These are phyloP conservation scores for Ectropis grisescens DNA, from an alignment of 1,140 invertebrate species.

Conservation along the genomic window DNA sequence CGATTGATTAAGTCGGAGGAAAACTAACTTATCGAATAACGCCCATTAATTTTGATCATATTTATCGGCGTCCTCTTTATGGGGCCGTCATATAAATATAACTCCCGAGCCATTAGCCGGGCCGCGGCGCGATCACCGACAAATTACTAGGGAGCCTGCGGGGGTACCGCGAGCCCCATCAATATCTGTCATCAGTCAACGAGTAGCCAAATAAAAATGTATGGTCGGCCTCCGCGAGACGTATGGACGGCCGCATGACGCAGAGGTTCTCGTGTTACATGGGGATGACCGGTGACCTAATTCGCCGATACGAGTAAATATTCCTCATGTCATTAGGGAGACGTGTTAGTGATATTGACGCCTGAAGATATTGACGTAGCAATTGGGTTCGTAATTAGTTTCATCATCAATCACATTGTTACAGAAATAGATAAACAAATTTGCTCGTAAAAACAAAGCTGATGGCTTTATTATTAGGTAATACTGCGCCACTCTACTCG, in stretches of 20 bases:
- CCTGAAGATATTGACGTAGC: conserved; percentile 5
- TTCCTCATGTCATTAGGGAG: conserved; percentile 17
- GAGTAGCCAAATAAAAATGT: conserved; percentile 57
- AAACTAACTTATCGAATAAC: background rate
- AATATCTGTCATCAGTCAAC: conserved; percentile 52
- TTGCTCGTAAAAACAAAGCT: too few relatives aligned
- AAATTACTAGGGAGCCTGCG: conserved; percentile 30
- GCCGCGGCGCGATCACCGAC: conserved; percentile 22
- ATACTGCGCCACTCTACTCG: too few relatives aligned
- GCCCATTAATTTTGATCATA: conserved; percentile 26
- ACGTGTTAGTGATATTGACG: conserved; percentile 1
- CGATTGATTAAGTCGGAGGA: conserved; percentile 11
- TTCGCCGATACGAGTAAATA: conserved; percentile 20
- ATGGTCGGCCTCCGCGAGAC: conserved; percentile 31
- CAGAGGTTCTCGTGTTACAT: conserved; percentile 30
- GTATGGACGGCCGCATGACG: conserved; percentile 25
- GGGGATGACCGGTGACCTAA: conserved; percentile 46
- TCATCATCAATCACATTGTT: too few relatives aligned
- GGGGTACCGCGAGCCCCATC: conserved; percentile 33
- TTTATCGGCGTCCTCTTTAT: conserved; percentile 34
- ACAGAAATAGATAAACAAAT: too few relatives aligned
- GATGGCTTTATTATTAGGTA: too few relatives aligned
- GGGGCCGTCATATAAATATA: conserved; percentile 41
- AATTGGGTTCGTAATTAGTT: too few relatives aligned
- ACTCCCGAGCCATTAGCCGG: conserved; percentile 34